Evolutionary conservation across 2,888 invertebrate genomes (phyloP).

Genomic region (Buathra laborator): DNA sequence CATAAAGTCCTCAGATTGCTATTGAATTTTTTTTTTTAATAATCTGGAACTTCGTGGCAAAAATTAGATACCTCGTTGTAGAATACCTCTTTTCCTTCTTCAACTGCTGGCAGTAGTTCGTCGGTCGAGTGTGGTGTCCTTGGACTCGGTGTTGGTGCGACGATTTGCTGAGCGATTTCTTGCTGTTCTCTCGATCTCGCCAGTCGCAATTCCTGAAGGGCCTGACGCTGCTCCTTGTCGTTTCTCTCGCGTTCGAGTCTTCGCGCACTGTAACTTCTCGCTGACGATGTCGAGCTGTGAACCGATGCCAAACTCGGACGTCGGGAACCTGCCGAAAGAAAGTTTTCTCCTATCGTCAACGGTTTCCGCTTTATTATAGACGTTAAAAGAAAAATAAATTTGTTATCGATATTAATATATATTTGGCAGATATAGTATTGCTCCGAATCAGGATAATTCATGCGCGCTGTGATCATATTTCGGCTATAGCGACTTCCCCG

Average conservation of each 20-base stretch:
- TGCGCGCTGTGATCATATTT: conserved; percentile 52
- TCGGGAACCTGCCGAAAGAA: conserved; percentile 89
- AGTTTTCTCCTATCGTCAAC: conserved; percentile 51
- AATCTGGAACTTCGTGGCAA: conserved; percentile 18
- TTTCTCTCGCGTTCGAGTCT: conserved; percentile 93
- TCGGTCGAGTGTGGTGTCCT: conserved; percentile 94
- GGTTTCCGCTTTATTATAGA: background rate
- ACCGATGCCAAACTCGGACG: conserved; percentile 95
- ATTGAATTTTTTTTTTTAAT: background rate
- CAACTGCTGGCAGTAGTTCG: conserved; percentile 92
- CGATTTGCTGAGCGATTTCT: conserved; percentile 82
- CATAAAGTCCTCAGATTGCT: background rate
- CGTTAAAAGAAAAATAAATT: background rate
- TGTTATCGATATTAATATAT: conserved; percentile 12
- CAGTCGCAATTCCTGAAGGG: conserved; percentile 91
- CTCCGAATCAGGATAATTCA: conserved; percentile 51
- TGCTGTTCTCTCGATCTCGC: conserved; percentile 89
- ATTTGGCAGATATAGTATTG: conserved; percentile 22
- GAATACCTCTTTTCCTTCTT: conserved; percentile 91
- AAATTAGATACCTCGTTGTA: conserved; percentile 79
- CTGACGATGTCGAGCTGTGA: conserved; percentile 93
- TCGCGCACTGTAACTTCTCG: conserved; percentile 93
- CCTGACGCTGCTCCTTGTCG: conserved; percentile 92
- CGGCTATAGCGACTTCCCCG: conserved; percentile 26
- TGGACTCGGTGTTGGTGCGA: conserved; percentile 90